Evolutionary conservation across 2,113 vertebrate genomes (phyloP), one percentile per base, ranked within the genome.

Genomic region (Leucopsar rothschildi): DNA sequence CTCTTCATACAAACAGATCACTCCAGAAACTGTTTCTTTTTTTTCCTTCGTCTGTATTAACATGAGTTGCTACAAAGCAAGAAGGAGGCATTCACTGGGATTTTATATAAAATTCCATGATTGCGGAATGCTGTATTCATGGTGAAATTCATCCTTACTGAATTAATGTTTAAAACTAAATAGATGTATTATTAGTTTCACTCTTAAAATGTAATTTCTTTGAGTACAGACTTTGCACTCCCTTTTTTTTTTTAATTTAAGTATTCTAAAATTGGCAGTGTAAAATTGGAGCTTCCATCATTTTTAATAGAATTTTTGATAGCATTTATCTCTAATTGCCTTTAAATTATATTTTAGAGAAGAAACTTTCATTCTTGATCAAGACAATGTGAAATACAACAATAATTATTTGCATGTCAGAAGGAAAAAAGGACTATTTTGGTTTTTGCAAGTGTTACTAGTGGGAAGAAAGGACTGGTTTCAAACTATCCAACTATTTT

Each of bases 61-160:
- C 82, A 96, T 85, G 57, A 89, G 40, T 83, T 95, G 64, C 77
- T 91, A 92, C 69, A 95, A 87, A 94, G 91, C 66, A 92, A 50
- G 39, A 82, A 80, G 49, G 53, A 68, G 27, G 57, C 49, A 72
- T 56, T 96, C 87, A 77, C 42, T 82, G 90, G 71, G 59, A 68
- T 88, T 94, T 92, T 96, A 90, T 47, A 83, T 21, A 88, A 79
- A 95, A 53, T 25, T 44, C 14, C 6, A 15, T 20, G 29, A 80
- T 1, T 85, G 19, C 29, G 69, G 49, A 76, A 76, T 55, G 20
- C 24, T 85, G 66, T 35, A 72, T 42, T 76, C 7, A 25, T 13
- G 8, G 9, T 69, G 39, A 95, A 91, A 86, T 80, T 60, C 12
- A 89, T 64, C 44, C n/a, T 89, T 73, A 63, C 39, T 52, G 45